Evolutionary conservation across 1,140 invertebrate genomes (phyloP).

Genomic region (Oncopeltus fasciatus): DNA sequence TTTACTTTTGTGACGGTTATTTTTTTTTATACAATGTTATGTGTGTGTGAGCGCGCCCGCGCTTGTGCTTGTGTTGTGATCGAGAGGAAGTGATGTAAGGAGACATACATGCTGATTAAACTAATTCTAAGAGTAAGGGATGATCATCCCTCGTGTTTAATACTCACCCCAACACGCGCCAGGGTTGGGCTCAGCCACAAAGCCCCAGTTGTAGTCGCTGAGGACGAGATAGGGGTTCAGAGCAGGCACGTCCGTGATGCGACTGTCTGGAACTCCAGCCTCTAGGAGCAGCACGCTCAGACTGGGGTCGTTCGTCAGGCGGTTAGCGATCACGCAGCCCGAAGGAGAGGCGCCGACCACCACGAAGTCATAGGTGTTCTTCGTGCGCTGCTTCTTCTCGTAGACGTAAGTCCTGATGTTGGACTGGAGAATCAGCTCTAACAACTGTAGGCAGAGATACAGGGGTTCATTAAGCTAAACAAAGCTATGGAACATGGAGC

Average conservation of each 20-base stretch:
- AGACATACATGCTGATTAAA: too few species aligned
- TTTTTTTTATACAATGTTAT: too few species aligned
- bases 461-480: too few species aligned
- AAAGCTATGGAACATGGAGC: too few species aligned
- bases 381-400: neutral
- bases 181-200: slow-evolving; percentile 45
- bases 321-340: slow-evolving; percentile 38
- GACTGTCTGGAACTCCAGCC: slow-evolving; percentile 50
- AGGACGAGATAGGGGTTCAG: slow-evolving; percentile 39
- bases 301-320: slow-evolving; percentile 31
- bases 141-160: too few species aligned
- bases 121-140: too few species aligned
- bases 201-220: slow-evolving; percentile 52
- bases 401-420: neutral
- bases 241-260: slow-evolving; percentile 48
- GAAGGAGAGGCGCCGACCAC: slow-evolving; percentile 27
- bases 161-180: slow-evolving; percentile 35
- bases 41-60: too few species aligned
- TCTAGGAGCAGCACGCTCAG: slow-evolving; percentile 38
- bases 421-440: neutral
- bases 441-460: neutral
- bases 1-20: too few species aligned
- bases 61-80: too few species aligned
- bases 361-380: slow-evolving; percentile 20
- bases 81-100: too few species aligned